Conservation (phyloP, 2,113 vertebrate species). For the Ibidorhyncha struthersii region DNA sequence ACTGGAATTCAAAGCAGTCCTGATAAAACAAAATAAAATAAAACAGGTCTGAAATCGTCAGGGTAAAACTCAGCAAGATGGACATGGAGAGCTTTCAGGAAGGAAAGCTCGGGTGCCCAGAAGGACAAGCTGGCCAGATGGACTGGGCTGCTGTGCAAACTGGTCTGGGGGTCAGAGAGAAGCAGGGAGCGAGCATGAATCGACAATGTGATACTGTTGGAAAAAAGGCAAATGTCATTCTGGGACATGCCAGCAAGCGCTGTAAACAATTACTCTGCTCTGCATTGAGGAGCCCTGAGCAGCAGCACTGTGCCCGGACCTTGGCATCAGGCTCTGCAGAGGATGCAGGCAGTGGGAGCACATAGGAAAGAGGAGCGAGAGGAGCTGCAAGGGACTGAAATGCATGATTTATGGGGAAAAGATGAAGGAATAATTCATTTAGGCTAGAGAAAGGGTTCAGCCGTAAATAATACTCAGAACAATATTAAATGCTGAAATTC, state of each 20-base stretch:
- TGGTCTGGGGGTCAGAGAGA: not conserved
- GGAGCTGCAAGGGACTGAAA: not conserved
- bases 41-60: not conserved
- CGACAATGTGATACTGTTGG: constrained; percentile 33
- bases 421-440: not conserved
- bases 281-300: not conserved
- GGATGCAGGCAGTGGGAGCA: not conserved
- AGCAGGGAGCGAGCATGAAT: accelerated
- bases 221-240: constrained; percentile 49
- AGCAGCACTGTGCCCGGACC: not conserved
- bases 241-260: not conserved
- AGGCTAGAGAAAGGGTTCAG: not conserved
- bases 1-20: not conserved
- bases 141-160: not conserved
- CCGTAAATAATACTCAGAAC: not conserved
- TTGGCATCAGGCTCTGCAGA: not conserved
- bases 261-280: constrained; percentile 27
- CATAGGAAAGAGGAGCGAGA: not conserved
- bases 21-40: not conserved
- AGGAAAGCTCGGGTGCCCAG: not conserved
- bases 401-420: not conserved
- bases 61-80: not conserved
- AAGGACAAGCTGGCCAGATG: not conserved
- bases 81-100: not conserved
- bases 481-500: constrained; percentile 4